Conservation (phyloP, 2,113 vertebrate species). For the Australoheros scitulus region DNA sequence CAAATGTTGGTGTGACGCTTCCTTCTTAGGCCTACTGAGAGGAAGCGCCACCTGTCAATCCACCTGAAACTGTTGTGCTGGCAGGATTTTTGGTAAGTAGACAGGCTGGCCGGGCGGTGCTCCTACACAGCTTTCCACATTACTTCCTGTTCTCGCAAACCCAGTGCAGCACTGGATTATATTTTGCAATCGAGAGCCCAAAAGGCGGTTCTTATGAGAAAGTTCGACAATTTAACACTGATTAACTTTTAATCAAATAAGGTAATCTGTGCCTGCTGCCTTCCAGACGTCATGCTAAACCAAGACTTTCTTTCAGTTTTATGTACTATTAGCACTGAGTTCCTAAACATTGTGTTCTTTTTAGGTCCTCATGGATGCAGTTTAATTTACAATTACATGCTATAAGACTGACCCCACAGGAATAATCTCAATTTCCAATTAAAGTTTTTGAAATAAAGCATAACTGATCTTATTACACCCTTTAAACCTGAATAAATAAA, state of each 20-base stretch:
- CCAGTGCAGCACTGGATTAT: background rate
- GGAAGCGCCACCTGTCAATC: background rate
- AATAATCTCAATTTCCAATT: too few relatives aligned
- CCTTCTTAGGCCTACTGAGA: background rate
- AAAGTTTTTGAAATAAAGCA: too few relatives aligned
- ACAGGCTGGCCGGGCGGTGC: background rate
- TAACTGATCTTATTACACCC: too few relatives aligned
- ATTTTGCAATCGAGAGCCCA: background rate
- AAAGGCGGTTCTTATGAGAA: background rate
- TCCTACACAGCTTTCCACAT: background rate
- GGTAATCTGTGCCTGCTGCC: too few relatives aligned
- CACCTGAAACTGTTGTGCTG: background rate
- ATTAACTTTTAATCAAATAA: background rate
- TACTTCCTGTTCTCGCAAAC: background rate
- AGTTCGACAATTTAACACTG: background rate
- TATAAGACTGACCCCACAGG: too few relatives aligned
- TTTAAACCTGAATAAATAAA: too few relatives aligned
- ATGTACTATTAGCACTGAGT: too few relatives aligned
- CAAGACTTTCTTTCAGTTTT: too few relatives aligned
- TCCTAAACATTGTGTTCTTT: background rate
- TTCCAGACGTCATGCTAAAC: too few relatives aligned
- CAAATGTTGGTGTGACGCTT: background rate
- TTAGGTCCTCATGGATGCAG: background rate
- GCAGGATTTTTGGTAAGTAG: background rate
- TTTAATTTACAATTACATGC: too few relatives aligned